Evolutionary conservation across 2,888 invertebrate genomes (phyloP).

Genomic region (Eustalomyia histrio): DNA sequence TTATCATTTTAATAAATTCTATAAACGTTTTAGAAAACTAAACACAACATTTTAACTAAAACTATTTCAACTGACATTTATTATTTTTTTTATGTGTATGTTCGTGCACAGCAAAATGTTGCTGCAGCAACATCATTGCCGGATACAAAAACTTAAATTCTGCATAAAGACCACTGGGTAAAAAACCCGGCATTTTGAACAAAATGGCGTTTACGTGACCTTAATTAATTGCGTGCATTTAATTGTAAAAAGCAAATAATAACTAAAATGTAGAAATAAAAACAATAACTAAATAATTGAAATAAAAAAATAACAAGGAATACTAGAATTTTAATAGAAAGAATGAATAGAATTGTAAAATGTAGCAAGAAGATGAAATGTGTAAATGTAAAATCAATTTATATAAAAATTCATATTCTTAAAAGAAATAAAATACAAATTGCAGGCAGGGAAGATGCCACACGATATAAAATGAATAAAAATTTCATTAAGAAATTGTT

Average conservation of each 20-base stretch:
- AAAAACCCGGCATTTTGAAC: conserved; percentile 7
- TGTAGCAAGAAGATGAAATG: too few species aligned
- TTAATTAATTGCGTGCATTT: conserved; percentile 51
- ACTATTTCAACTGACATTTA: conserved; percentile 48
- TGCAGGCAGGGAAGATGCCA: too few species aligned
- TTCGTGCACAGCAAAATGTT: background rate
- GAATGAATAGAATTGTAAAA: too few species aligned
- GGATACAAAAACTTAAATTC: conserved; percentile 5
- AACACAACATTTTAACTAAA: conserved; percentile 41
- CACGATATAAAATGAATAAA: too few species aligned
- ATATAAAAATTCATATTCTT: too few species aligned
- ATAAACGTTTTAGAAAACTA: conserved; percentile 29
- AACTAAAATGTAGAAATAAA: conserved; percentile 1
- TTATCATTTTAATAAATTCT: conserved; percentile 49
- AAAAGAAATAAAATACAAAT: too few species aligned
- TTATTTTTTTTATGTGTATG: conserved; percentile 23
- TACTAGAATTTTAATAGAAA: too few species aligned
- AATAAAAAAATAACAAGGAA: background rate
- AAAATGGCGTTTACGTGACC: conserved; percentile 39
- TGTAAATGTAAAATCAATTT: too few species aligned
- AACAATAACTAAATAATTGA: conserved; percentile 9
- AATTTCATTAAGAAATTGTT: too few species aligned
- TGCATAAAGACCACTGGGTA: background rate
- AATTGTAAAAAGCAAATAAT: conserved; percentile 33
- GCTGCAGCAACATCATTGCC: conserved; percentile 14